Percentiles rank a stretch among this genome's conserved stretches.
These are phyloP conservation scores for Hymenopus coronatus DNA, from an alignment of 2,888 invertebrate genomes.

Conservation along the genomic window DNA sequence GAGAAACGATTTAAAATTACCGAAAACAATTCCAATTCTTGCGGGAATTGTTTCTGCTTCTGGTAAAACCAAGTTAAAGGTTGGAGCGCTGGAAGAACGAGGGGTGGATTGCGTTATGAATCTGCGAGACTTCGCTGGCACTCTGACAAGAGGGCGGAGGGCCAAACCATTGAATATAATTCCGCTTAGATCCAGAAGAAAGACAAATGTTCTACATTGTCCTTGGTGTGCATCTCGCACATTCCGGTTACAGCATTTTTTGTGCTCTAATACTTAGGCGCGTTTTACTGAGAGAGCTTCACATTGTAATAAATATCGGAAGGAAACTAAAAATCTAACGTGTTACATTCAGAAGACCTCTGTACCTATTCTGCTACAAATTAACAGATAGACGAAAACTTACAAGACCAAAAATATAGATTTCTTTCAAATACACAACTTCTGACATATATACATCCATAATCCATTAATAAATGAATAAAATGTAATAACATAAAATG, in stretches of 20 bases:
- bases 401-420: too few species aligned
- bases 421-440: too few species aligned
- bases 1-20: neutral
- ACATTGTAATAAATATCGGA: neutral
- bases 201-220: neutral
- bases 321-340: too few species aligned
- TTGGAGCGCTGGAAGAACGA: neutral
- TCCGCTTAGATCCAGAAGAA: neutral
- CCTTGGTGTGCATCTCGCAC: neutral
- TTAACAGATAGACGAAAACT: too few species aligned
- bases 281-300: neutral
- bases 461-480: too few species aligned
- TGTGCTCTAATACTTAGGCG: neutral
- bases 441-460: too few species aligned
- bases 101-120: neutral
- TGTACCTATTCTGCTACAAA: too few species aligned
- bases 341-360: too few species aligned
- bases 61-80: neutral
- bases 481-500: too few species aligned
- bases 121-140: neutral
- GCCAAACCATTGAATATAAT: neutral
- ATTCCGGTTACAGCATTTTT: neutral
- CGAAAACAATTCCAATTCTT: neutral
- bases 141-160: neutral
- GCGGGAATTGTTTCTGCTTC: neutral